Percentiles rank a stretch among this genome's conserved stretches.
Conservation (phyloP, 2,797 vertebrate genomes). For the Sternotherus odoratus region DNA sequence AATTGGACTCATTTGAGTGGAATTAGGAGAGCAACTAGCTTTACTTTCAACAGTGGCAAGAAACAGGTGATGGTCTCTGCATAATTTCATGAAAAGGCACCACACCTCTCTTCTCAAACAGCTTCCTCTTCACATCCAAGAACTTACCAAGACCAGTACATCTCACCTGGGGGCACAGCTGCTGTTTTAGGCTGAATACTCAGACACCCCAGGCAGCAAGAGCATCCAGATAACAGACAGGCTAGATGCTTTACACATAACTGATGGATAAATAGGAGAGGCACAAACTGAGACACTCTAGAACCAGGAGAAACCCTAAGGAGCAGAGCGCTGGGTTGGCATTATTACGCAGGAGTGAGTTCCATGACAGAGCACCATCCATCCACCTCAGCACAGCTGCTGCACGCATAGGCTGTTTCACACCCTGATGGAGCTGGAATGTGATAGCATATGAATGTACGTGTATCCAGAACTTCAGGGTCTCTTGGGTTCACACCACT, state of each 20-base stretch:
- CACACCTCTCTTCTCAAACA: rapidly evolving
- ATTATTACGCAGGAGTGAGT: background rate
- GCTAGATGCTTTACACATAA: background rate
- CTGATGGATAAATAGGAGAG: rapidly evolving
- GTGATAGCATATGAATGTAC: background rate
- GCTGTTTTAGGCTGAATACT: background rate
- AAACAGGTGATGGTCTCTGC: background rate
- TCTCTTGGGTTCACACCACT: background rate
- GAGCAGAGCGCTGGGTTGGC: background rate
- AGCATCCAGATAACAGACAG: background rate
- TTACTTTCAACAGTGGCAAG: background rate
- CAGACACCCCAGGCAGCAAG: background rate
- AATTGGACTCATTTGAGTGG: no score
- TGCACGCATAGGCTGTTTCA: background rate
- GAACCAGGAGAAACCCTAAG: background rate
- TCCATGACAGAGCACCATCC: background rate
- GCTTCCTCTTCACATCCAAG: background rate
- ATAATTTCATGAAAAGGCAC: background rate
- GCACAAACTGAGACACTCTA: background rate
- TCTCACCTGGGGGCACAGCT: background rate
- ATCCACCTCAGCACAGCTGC: background rate
- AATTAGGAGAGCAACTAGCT: rapidly evolving
- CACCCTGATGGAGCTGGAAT: background rate
- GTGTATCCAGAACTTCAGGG: background rate
- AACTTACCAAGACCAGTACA: background rate